Evolutionary conservation across 2,113 vertebrate species (phyloP), one percentile per base, ranked within the genome.

Genomic region (Rafetus swinhoei): DNA sequence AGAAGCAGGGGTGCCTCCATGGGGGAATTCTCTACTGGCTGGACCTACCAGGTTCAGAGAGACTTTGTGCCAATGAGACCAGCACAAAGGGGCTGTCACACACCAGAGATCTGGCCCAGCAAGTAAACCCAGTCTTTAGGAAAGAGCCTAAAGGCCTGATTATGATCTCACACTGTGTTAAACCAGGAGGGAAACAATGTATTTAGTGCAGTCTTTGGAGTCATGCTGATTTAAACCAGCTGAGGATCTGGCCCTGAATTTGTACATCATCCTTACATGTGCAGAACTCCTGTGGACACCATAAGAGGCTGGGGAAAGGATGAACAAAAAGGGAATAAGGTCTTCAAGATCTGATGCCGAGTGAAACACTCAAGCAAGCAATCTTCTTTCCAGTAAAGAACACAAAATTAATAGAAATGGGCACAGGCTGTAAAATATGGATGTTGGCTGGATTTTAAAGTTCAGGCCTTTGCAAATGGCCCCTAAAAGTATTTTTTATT

Each of bases 191-290:
- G 25, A 24, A 25, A 5, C 85, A 76, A 74, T 24, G 85, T 5
- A 15, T 1, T 3, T 19, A 0, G 0, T 8, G 13, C 3, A 90
- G 56, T 74, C 52, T 85, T 59, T 81, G 72, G 53, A 72, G 69
- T 55, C 92, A 57, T 35, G 55, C 22, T 57, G 69, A 19, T 59
- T 85, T 79, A 65, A 86, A 9, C 5, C 56, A 39, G 19, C 88
- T 15, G 15, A 53, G 9, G 27, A 76, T n/a, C 81, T 91, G 60
- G 52, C 11, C 9, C 14, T 0, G 50, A 14, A 3, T 8, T 14
- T 91, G 9, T 87, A 45, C 59, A 82, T 81, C 52, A 25, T 89
- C 27, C 50, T 91, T 32, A 85, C 79, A 86, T 19, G 55, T 19
- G 53, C n/a, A 74, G 89, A 82, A 11, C n/a, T 11, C 21, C 3